phyloP scores from a whole-genome alignment of 2,888 invertebrate genomes.

The Baronia brevicornis region DNA sequence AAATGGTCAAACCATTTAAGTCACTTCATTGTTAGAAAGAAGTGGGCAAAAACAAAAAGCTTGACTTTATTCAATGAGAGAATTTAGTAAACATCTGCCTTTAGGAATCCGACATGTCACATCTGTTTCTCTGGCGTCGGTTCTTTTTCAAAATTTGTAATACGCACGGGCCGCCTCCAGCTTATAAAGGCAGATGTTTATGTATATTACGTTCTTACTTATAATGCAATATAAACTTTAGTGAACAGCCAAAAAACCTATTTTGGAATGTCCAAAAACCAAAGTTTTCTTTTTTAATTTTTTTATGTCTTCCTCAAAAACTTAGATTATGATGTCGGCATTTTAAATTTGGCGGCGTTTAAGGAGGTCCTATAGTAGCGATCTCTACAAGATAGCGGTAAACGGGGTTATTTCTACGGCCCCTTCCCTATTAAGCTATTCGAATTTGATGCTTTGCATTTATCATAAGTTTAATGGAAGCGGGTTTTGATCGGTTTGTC shows the following conservation, averaged over 20 bases:
- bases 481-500: slow-evolving; percentile 41
- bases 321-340: slow-evolving; percentile 68
- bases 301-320: slow-evolving; percentile 36
- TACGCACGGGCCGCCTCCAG: slow-evolving; percentile 59
- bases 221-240: slow-evolving; percentile 29
- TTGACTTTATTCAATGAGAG: slow-evolving; percentile 66
- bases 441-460: slow-evolving; percentile 53
- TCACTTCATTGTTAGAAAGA: slow-evolving; percentile 54
- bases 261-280: slow-evolving; percentile 16
- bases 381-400: slow-evolving; percentile 60
- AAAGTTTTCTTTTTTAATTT: slow-evolving; percentile 22
- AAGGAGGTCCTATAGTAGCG: slow-evolving; percentile 46
- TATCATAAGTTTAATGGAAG: slow-evolving; percentile 46
- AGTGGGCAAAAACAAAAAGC: slow-evolving; percentile 59
- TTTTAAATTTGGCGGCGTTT: slow-evolving; percentile 63
- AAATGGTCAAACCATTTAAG: slow-evolving; percentile 59
- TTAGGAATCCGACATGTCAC: slow-evolving; percentile 69
- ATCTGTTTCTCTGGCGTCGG: slow-evolving; percentile 56
- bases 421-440: slow-evolving; percentile 48
- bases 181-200: slow-evolving; percentile 62
- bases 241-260: slow-evolving; percentile 20
- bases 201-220: slow-evolving; percentile 16
- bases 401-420: slow-evolving; percentile 62
- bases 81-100: slow-evolving; percentile 72
- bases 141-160: slow-evolving; percentile 66